A percentile compares a stretch with the other conserved stretches of the same genome.
Evolutionary conservation across 2,888 invertebrate genomes (phyloP).

Genomic region (Netelia melanura): DNA sequence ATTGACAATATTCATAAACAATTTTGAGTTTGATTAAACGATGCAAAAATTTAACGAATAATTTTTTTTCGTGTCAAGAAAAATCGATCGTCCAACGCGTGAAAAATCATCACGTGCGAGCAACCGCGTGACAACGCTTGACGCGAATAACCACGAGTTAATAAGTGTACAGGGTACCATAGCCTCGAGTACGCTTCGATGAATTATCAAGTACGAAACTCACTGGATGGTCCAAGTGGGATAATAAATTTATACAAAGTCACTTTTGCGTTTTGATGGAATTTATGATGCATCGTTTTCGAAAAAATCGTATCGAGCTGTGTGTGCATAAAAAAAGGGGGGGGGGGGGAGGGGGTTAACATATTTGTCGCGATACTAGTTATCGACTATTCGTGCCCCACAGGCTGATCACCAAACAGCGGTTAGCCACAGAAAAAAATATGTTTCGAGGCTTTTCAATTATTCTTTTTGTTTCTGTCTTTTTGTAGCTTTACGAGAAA

Average conservation of each 20-base stretch:
- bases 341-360: too few species aligned
- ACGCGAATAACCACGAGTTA: neutral
- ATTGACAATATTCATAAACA: too few species aligned
- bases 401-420: neutral
- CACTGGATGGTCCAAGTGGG: neutral
- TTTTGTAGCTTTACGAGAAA: neutral
- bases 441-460: neutral
- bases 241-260: neutral
- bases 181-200: neutral
- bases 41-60: too few species aligned
- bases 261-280: neutral
- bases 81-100: neutral
- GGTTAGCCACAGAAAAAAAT: neutral
- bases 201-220: neutral
- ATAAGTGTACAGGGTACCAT: neutral
- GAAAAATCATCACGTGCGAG: neutral
- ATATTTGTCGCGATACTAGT: neutral
- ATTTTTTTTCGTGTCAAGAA: neutral
- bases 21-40: too few species aligned
- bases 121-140: neutral
- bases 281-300: neutral
- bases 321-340: too few species aligned
- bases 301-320: neutral
- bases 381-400: neutral
- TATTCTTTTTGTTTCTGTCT: neutral